A percentile compares a stretch with the other conserved stretches of the same genome.
Evolutionary conservation across 2,888 invertebrate species (phyloP).

Genomic region (Cistogaster globosa): DNA sequence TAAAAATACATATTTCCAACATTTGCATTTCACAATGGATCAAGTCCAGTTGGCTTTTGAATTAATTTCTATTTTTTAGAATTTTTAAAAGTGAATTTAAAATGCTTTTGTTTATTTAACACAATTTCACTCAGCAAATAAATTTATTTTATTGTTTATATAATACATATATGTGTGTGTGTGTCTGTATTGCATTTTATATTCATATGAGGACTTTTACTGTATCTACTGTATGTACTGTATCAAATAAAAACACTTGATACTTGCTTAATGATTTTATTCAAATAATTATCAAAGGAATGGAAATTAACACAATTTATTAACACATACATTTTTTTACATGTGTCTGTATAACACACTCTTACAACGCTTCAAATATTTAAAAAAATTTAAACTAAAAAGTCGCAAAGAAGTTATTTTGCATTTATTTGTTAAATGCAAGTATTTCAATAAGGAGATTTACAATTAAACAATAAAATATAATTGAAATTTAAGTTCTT

Average conservation of each 20-base stretch:
- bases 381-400: background rate
- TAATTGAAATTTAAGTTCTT: no score
- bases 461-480: no score
- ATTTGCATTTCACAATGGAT: slow-evolving; percentile 47
- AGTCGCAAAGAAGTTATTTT: no score
- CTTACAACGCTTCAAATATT: slow-evolving; percentile 1
- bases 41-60: slow-evolving; percentile 47
- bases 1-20: background rate
- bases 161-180: slow-evolving; percentile 8
- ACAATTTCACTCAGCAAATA: slow-evolving; percentile 1
- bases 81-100: slow-evolving; percentile 22
- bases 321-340: background rate
- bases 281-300: slow-evolving; percentile 43
- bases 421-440: no score
- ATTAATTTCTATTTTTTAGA: slow-evolving; percentile 2
- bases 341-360: background rate
- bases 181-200: background rate
- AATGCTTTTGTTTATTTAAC: slow-evolving; percentile 2
- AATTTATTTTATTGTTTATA: slow-evolving; percentile 23
- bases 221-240: background rate
- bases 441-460: no score
- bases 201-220: background rate
- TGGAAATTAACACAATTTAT: slow-evolving; percentile 31
- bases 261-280: slow-evolving; percentile 22
- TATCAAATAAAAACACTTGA: slow-evolving; percentile 38